Evolutionary conservation across 2,888 invertebrate genomes (phyloP).

Genomic region (Platyscelio sp.): DNA sequence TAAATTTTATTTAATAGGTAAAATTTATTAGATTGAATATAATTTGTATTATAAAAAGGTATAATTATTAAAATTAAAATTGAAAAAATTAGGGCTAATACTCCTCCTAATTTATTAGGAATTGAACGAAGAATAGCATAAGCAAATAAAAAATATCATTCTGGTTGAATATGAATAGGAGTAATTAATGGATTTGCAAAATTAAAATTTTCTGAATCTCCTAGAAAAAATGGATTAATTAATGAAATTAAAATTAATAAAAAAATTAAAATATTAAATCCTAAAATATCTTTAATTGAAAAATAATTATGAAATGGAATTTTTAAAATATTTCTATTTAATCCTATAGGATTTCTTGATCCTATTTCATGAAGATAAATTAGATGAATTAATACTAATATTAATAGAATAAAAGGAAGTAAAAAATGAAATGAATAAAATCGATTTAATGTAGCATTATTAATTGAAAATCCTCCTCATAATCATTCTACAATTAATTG

Average conservation of each 20-base stretch:
- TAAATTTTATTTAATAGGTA: conserved; percentile 87
- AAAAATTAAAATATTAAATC: conserved; percentile 87
- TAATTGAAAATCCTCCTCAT: conserved; percentile 92
- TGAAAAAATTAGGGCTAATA: conserved; percentile 89
- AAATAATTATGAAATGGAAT: conserved; percentile 90
- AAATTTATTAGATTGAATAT: conserved; percentile 84
- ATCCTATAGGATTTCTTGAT: conserved; percentile 89
- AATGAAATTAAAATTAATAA: conserved; percentile 81
- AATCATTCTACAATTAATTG: conserved; percentile 89
- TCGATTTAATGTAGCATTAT: conserved; percentile 91
- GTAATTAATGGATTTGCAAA: conserved; percentile 90
- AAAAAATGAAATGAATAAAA: conserved; percentile 92
- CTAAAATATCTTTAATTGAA: conserved; percentile 88
- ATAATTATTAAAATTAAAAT: conserved; percentile 89
- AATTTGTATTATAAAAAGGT: conserved; percentile 87
- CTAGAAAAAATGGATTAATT: conserved; percentile 87
- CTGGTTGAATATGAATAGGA: conserved; percentile 92
- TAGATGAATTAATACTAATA: conserved; percentile 88
- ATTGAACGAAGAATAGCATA: conserved; percentile 93
- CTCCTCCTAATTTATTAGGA: conserved; percentile 93
- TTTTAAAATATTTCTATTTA: conserved; percentile 89
- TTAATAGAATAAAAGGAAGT: conserved; percentile 89
- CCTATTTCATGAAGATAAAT: conserved; percentile 89
- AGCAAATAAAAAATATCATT: conserved; percentile 94
- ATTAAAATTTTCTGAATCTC: conserved; percentile 92